Percentiles rank a stretch among this genome's conserved stretches.
phyloP scores from a whole-genome alignment of 2,113 vertebrate species.

The Tragelaphus strepsiceros region DNA sequence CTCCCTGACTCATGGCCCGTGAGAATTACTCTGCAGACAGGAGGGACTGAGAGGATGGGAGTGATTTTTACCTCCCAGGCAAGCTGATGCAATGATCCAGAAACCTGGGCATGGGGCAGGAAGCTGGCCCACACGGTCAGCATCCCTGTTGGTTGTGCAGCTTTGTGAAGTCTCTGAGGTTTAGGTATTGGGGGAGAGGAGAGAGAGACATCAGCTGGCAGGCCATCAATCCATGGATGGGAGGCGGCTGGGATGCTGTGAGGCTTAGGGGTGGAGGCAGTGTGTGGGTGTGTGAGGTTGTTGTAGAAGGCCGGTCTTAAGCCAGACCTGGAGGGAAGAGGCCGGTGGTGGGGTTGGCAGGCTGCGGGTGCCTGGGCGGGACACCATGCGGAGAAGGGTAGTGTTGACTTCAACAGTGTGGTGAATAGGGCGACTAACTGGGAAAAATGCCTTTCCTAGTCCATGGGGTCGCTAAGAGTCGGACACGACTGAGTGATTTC shows the following conservation, averaged over 20 bases:
- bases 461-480: too few species aligned
- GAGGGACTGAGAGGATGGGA: not conserved
- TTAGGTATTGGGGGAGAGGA: not conserved
- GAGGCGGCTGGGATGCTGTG: not conserved
- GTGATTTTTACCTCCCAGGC: not conserved
- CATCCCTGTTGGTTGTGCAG: fast-evolving
- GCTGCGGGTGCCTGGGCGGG: too few species aligned
- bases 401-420: fast-evolving
- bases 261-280: not conserved
- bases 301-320: not conserved
- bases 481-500: too few species aligned
- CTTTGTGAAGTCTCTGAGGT: not conserved
- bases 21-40: not conserved
- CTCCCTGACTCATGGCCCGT: not conserved
- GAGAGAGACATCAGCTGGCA: not conserved
- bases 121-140: fast-evolving
- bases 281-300: not conserved
- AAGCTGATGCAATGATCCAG: not conserved
- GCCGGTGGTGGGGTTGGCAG: not conserved
- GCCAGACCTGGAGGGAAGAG: not conserved
- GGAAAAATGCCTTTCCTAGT: not conserved
- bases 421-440: not conserved
- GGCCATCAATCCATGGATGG: fast-evolving
- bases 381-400: fast-evolving
- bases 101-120: fast-evolving